phyloP scores from a whole-genome alignment of 2,113 vertebrate species.

The Nesogale talazaci region DNA sequence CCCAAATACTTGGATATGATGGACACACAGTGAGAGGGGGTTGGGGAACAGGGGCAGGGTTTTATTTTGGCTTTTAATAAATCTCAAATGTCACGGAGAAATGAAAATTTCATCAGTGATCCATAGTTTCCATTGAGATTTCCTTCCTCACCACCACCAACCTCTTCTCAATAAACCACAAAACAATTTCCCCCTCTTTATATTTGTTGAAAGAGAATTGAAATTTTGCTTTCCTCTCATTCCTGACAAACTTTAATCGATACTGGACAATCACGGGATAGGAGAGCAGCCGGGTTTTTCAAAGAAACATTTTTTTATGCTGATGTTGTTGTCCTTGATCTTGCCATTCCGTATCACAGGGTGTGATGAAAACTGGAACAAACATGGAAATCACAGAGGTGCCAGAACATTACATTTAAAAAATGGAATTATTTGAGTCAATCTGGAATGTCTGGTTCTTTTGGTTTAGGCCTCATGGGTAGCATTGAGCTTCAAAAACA shows the following conservation, averaged over 20 bases:
- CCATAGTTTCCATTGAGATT: constrained; percentile 55
- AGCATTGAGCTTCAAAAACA: constrained; percentile 76
- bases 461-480: constrained; percentile 74
- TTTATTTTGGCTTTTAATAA: constrained; percentile 52
- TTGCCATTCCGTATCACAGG: constrained; percentile 68
- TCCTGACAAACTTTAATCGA: background rate
- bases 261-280: constrained; percentile 57
- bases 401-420: constrained; percentile 78
- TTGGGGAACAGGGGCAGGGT: background rate
- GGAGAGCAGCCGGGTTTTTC: constrained; percentile 40
- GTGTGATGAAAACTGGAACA: constrained; percentile 80
- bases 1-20: constrained; percentile 11
- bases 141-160: constrained; percentile 12
- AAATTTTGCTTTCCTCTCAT: constrained; percentile 57
- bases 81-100: constrained; percentile 16
- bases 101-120: constrained; percentile 52
- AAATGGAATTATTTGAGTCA: constrained; percentile 76
- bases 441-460: constrained; percentile 75
- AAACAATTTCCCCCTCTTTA: background rate
- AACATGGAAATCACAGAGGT: constrained; percentile 71
- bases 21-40: background rate
- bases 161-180: constrained; percentile 35
- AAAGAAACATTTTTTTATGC: constrained; percentile 35
- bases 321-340: constrained; percentile 31
- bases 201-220: constrained; percentile 34